Conservation (phyloP, 1,140 invertebrate species). For the Cotesia glomerata region DNA sequence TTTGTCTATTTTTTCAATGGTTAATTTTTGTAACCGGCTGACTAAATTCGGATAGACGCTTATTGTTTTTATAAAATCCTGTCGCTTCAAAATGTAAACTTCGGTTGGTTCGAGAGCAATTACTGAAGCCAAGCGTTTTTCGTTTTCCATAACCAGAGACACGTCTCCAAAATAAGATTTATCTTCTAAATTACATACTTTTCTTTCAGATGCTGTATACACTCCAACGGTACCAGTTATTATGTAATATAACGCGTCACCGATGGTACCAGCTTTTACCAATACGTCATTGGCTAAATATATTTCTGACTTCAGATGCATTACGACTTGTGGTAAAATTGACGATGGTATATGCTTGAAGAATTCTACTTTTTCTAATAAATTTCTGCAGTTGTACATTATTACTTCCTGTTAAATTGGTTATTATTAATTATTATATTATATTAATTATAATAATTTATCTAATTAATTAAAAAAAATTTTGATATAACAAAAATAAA, state of each 20-base stretch:
- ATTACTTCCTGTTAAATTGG: conserved; percentile 53
- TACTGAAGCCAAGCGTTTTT: conserved; percentile 61
- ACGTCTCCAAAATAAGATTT: conserved; percentile 57
- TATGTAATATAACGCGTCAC: conserved; percentile 62
- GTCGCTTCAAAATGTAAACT: conserved; percentile 59
- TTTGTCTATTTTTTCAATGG: conserved; percentile 38
- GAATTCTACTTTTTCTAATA: conserved; percentile 60
- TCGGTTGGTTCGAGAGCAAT: conserved; percentile 67
- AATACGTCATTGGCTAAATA: conserved; percentile 63
- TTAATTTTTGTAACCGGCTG: conserved; percentile 46
- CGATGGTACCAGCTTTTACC: conserved; percentile 54
- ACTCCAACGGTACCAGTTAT: conserved; percentile 63
- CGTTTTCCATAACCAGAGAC: conserved; percentile 62
- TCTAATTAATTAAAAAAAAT: neutral
- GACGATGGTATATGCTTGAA: conserved; percentile 56
- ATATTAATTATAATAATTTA: conserved; percentile 8
- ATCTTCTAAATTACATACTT: conserved; percentile 58
- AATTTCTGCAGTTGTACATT: conserved; percentile 54
- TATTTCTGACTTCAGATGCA: conserved; percentile 55
- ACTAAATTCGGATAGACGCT: conserved; percentile 45
- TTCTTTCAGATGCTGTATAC: conserved; percentile 54
- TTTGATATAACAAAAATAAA: neutral
- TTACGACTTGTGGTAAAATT: conserved; percentile 52
- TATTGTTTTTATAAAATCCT: conserved; percentile 57
- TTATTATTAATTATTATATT: neutral